These are phyloP conservation scores for Phengaris arion DNA, from an alignment of 2,888 invertebrate genomes.

Conservation along the genomic window DNA sequence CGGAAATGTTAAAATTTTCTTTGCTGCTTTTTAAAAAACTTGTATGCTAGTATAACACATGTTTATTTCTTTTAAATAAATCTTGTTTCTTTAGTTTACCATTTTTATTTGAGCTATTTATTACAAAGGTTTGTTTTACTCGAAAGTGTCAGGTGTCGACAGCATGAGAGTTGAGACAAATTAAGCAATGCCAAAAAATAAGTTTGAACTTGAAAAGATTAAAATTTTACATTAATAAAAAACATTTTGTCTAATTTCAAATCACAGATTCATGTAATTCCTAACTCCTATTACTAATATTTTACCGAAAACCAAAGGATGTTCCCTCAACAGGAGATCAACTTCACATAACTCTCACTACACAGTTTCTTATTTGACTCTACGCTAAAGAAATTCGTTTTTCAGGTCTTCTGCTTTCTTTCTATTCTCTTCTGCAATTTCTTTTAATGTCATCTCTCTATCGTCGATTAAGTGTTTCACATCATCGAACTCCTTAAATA, in stretches of 20 bases:
- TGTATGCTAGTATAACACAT: too few relatives aligned
- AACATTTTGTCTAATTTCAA: neutral
- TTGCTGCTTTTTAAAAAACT: too few relatives aligned
- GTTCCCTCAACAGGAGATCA: neutral
- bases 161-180: too few relatives aligned
- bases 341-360: neutral
- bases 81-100: too few relatives aligned
- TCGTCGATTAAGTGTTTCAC: conserved; percentile 72
- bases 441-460: conserved; percentile 67
- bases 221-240: neutral
- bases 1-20: too few relatives aligned
- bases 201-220: neutral
- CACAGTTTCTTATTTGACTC: neutral
- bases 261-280: conserved; percentile 5
- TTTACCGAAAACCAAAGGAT: neutral
- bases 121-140: too few relatives aligned
- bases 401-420: conserved; percentile 51
- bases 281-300: neutral
- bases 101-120: too few relatives aligned
- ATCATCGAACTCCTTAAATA: conserved; percentile 74
- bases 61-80: too few relatives aligned
- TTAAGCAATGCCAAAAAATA: neutral
- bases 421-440: conserved; percentile 68
- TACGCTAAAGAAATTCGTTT: conserved; percentile 29
- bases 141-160: too few relatives aligned